phyloP scores from a whole-genome alignment of 2,888 invertebrate genomes.

The Clivina fossor region DNA sequence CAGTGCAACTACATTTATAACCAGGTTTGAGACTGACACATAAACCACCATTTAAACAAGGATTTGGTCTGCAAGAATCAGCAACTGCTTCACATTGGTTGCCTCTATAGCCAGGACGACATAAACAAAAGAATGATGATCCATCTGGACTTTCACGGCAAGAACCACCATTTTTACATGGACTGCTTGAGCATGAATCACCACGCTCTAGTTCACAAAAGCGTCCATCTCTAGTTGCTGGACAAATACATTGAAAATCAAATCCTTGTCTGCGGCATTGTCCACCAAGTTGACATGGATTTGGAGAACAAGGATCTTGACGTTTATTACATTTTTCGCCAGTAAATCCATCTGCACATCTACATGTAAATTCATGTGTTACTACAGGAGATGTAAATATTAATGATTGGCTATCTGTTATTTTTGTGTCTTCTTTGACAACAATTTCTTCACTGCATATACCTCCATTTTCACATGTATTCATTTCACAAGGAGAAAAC shows the following conservation, averaged over 20 bases:
- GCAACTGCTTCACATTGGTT: constrained; percentile 86
- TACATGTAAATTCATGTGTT: constrained; percentile 75
- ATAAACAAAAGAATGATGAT: constrained; percentile 87
- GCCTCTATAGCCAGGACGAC: constrained; percentile 88
- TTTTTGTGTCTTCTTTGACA: constrained; percentile 69
- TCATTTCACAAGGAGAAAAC: constrained; percentile 73
- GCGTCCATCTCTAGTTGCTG: constrained; percentile 76
- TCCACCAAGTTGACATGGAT: constrained; percentile 83
- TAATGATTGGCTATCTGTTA: constrained; percentile 77
- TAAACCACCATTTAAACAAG: constrained; percentile 87
- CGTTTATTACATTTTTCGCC: constrained; percentile 81
- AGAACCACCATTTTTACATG: constrained; percentile 89
- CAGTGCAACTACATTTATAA: constrained; percentile 81
- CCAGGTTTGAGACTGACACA: constrained; percentile 88
- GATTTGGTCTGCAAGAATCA: constrained; percentile 89
- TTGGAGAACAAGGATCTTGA: constrained; percentile 88
- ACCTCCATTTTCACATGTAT: constrained; percentile 78
- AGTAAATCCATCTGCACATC: constrained; percentile 81
- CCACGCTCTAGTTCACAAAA: constrained; percentile 82
- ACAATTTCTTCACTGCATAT: constrained; percentile 71
- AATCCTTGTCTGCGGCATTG: constrained; percentile 82
- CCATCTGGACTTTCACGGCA: constrained; percentile 87
- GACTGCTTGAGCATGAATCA: constrained; percentile 81
- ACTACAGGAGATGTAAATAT: constrained; percentile 83
- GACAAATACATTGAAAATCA: constrained; percentile 83